Evolutionary conservation across 2,888 invertebrate genomes (phyloP).

Genomic region (Cephalotes varians): DNA sequence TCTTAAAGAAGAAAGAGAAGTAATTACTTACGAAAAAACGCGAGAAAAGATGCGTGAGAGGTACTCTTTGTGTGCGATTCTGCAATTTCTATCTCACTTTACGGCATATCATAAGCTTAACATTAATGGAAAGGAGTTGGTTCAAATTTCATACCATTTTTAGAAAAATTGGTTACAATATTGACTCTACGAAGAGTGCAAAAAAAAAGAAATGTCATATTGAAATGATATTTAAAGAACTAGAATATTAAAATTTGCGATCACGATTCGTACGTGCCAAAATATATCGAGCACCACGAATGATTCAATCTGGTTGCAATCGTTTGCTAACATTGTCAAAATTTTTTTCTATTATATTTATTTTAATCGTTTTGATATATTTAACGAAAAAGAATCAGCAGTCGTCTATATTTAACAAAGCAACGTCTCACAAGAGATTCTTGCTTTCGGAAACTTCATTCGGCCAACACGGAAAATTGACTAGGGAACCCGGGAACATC

Average conservation of each 20-base stretch:
- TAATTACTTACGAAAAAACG: slow-evolving; percentile 54
- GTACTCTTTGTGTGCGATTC: slow-evolving; percentile 8
- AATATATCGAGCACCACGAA: not conserved
- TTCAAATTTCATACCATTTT: not conserved
- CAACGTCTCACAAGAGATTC: not conserved
- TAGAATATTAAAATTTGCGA: not conserved
- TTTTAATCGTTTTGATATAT: not conserved
- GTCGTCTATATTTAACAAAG: not conserved
- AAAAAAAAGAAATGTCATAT: not conserved
- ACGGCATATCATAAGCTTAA: not conserved
- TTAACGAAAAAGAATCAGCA: no score
- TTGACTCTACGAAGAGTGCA: not conserved
- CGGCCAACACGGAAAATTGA: slow-evolving; percentile 17
- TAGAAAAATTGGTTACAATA: not conserved
- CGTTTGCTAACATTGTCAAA: not conserved
- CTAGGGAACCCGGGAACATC: slow-evolving; percentile 9
- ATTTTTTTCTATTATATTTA: not conserved
- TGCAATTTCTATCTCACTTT: slow-evolving; percentile 10
- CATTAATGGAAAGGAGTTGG: not conserved
- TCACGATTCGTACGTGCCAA: not conserved
- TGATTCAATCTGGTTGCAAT: not conserved
- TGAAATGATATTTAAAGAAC: not conserved
- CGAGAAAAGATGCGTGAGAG: slow-evolving; percentile 22
- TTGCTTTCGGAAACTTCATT: slow-evolving; percentile 35
- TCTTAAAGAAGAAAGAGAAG: slow-evolving; percentile 42